A percentile compares a stretch with the other conserved stretches of the same genome.
Evolutionary conservation across 2,113 vertebrate genomes (phyloP).

Genomic region (Cyanistes caeruleus): DNA sequence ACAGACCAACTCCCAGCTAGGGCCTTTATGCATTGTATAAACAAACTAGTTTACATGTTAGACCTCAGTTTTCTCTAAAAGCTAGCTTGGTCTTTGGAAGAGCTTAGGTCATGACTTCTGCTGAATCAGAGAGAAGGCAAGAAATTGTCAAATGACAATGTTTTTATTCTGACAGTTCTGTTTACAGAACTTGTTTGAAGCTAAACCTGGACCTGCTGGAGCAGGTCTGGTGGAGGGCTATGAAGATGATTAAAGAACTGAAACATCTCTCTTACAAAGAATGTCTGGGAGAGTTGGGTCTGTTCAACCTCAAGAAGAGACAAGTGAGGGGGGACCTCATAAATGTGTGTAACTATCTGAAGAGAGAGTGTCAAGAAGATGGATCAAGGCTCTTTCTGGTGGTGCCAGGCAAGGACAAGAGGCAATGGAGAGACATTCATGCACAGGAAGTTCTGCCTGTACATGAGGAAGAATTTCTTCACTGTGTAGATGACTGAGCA

Average conservation of each 20-base stretch:
- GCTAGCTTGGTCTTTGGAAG: neutral
- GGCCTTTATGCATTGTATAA: neutral
- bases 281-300: neutral
- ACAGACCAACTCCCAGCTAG: neutral
- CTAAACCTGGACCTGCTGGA: neutral
- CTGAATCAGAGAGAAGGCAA: neutral
- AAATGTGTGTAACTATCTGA: neutral
- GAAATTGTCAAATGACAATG: neutral
- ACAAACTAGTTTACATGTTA: neutral
- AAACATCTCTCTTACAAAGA: neutral
- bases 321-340: neutral
- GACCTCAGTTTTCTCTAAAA: neutral
- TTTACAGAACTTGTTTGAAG: neutral
- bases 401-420: neutral
- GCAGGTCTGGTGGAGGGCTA: neutral
- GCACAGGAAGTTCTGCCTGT: neutral
- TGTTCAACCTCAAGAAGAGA: neutral
- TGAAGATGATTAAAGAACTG: neutral
- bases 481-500: neutral
- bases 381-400: neutral
- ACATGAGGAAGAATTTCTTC: neutral
- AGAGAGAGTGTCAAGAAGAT: neutral
- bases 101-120: neutral
- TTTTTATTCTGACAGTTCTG: neutral
- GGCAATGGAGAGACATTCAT: rapidly evolving